Evolutionary conservation across 23 tunicate genomes (phyloP), one percentile per base, ranked within the genome.

Genomic region (Phallusia fumigata): DNA sequence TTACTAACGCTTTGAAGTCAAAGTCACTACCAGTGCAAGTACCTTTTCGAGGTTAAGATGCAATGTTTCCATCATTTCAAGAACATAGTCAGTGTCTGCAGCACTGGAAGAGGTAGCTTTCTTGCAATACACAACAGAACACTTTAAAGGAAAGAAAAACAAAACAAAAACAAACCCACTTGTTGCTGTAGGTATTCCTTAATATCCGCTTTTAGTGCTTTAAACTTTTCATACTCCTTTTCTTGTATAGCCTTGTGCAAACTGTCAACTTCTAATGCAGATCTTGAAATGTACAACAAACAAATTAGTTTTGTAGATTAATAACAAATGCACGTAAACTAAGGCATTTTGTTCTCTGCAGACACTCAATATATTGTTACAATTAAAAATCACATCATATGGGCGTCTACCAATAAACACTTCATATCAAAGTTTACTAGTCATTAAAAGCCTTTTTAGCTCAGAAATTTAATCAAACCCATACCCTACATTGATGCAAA

Each of bases 121-220:
- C 44, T 74, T 74, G 12, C 33, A 33, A 33, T 74, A 12, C 33
- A 33, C 33, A 74, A 74, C 12, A 28, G 30, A 35, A 74, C 2
- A 19, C 2, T 3, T 74, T 28, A 5, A 28, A 74, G 2, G 78
- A 3, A 33, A 74, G 31, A 30, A 30, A 28, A 6, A 65, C 47
- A 40, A 40, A 5, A 40, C 5, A 40, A 40, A 40, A 40, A 40
- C 47, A 40, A 40, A 5, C 26, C 5, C 13, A 58, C 69, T 12
- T 53, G 52, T 0, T 65, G n/a, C 33, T 35, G 44, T 50, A 83
- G 3, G 73, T 44, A 74, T 73, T 83, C 86, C 44, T 74, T 50
- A 36, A 83, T 22, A n/a, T 83, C 73, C 19, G 40, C 79, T 83
- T 83, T 74, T 18, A 83, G 36, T 45, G 36, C 40, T 45, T 83